Conservation (phyloP, 2,888 invertebrate genomes). For the Melitaea athalia region DNA sequence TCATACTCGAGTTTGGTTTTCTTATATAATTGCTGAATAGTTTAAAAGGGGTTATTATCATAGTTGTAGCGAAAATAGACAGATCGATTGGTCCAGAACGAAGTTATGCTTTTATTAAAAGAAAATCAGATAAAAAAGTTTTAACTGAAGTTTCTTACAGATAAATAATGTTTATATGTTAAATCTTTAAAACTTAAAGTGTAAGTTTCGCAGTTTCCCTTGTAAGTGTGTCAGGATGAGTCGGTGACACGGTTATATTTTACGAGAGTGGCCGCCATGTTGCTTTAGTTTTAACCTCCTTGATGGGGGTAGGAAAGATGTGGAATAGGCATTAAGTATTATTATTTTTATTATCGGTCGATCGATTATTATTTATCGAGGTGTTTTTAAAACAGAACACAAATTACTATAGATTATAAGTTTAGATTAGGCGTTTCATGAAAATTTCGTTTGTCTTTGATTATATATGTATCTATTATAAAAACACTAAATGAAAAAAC, state of each 20-base stretch:
- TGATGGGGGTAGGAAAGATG: constrained; percentile 15
- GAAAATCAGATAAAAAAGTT: too few relatives aligned
- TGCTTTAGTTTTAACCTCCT: constrained; percentile 35
- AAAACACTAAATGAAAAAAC: too few relatives aligned
- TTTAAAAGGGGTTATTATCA: constrained; percentile 24
- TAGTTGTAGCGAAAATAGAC: constrained; percentile 10
- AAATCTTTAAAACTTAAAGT: constrained; percentile 36
- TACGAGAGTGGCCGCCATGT: constrained; percentile 34
- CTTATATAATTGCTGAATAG: constrained; percentile 31
- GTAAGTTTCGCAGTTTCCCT: constrained; percentile 37
- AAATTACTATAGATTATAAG: too few relatives aligned
- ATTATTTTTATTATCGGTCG: background rate
- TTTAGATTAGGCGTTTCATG: too few relatives aligned
- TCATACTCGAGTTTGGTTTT: constrained; percentile 42
- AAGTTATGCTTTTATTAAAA: too few relatives aligned
- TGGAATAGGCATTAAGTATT: constrained; percentile 11
- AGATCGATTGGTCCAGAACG: constrained; percentile 16
- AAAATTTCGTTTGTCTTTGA: too few relatives aligned
- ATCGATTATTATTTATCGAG: too few relatives aligned
- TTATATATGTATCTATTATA: too few relatives aligned
- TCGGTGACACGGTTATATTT: constrained; percentile 32
- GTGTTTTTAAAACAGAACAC: background rate
- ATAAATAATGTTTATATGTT: constrained; percentile 15
- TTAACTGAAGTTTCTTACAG: background rate
- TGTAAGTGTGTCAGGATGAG: constrained; percentile 27